Percentiles rank a stretch among this genome's conserved stretches.
Conservation (phyloP, 2,888 invertebrate genomes). For the Listrodromus nycthemerus region DNA sequence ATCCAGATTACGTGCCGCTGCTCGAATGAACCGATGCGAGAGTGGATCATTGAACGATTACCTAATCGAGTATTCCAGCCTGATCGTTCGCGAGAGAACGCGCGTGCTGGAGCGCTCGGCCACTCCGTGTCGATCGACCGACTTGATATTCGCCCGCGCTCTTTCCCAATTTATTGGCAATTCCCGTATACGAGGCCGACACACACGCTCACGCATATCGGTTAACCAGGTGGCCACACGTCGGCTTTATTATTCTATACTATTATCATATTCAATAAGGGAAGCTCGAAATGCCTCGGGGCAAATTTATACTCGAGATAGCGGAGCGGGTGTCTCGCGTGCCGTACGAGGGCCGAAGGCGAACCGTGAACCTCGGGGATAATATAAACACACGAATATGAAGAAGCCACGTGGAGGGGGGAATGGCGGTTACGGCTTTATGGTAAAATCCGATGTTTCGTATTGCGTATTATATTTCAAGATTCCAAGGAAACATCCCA, state of each 20-base stretch:
- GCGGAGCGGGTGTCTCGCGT: background rate
- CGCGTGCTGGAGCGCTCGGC: conserved; percentile 39
- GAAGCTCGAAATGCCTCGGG: conserved; percentile 25
- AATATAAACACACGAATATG: conserved; percentile 16
- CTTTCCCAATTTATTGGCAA: conserved; percentile 63
- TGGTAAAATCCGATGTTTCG: background rate
- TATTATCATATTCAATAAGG: conserved; percentile 63
- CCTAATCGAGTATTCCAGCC: conserved; percentile 57
- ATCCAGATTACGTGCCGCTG: conserved; percentile 38
- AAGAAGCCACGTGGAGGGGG: background rate
- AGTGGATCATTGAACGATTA: conserved; percentile 61
- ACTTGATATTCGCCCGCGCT: conserved; percentile 61
- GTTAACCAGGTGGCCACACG: conserved; percentile 4
- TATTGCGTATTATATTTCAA: background rate
- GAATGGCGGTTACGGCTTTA: background rate
- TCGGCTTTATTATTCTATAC: conserved; percentile 41
- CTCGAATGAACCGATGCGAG: conserved; percentile 6
- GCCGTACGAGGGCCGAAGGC: background rate
- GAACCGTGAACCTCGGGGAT: background rate
- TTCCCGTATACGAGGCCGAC: conserved; percentile 49
- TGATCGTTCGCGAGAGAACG: conserved; percentile 20
- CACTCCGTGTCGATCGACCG: conserved; percentile 61
- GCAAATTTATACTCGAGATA: conserved; percentile 55
- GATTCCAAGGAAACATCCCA: background rate
- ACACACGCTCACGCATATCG: background rate